Evolutionary conservation across 2,888 invertebrate genomes (phyloP), one percentile per base, ranked within the genome.

Genomic region (Congeria kusceri): DNA sequence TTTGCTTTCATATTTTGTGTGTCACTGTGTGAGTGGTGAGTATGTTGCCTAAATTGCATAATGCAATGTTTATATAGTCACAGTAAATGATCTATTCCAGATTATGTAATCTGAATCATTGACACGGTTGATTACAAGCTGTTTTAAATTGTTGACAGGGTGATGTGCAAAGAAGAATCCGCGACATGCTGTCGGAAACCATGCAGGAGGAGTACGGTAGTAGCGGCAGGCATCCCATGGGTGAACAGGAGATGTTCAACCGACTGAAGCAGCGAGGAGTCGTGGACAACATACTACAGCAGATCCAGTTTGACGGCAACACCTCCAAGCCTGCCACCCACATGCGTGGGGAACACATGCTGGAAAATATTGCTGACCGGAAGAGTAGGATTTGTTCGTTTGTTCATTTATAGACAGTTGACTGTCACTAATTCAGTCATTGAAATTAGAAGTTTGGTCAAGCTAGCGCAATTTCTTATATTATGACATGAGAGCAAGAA

Each of bases 231-330:
- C 9, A 53, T 53, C 77, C 70, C 18, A 77, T 92, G 46, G 90
- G 89, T 29, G 94, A 94, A 68, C 91, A 92, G 46, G 91, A 93
- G 73, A 87, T 95, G 53, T 88, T 94, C 27, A 90, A 91, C 5
- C 32, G 88, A 13, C 80, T 92, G 18, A 84, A 88, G 53, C 89
- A 91, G 77, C 84, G 87, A 67, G 92, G 92, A 13, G 83, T 92
- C 1, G 88, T 92, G 5, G 92, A 92, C 73, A 89, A 91, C 27
- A 86, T 92, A 5, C 85, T 92, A 81, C 88, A 89, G 23, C 88
- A 91, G 70, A 82, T 92, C 11, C 89, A 92, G 77, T 91, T 92
- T 83, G 87, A 88, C 27, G 86, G 84, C 15, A 25, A 9, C 25
- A 25, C 23, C 23, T 53, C 53, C 53, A 53, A 53, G 20, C 90